Conservation (phyloP, 2,113 vertebrate species). For the Stegastes partitus region DNA sequence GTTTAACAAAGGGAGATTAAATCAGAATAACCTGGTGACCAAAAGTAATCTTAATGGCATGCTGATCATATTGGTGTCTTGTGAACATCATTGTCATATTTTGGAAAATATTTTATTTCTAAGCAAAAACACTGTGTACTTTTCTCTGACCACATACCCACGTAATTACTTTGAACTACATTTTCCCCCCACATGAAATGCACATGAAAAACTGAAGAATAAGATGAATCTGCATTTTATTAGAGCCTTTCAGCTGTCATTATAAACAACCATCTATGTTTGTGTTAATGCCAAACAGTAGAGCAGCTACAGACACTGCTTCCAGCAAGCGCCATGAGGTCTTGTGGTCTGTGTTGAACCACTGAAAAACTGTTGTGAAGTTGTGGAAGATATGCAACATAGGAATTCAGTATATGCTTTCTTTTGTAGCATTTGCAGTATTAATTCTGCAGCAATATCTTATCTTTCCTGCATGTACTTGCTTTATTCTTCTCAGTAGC, state of each 20-base stretch:
- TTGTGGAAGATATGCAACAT: not conserved
- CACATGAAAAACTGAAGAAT: slow-evolving; percentile 13
- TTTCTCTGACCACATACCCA: slow-evolving; percentile 19
- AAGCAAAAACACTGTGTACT: not conserved
- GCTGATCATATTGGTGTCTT: too few relatives aligned
- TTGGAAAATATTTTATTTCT: not conserved
- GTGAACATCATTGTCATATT: too few relatives aligned
- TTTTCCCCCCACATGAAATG: not conserved
- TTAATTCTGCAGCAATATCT: not conserved
- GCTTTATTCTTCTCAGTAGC: not conserved
- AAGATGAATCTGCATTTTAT: slow-evolving; percentile 24
- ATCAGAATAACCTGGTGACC: too few relatives aligned
- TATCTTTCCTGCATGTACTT: not conserved
- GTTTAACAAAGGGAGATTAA: too few relatives aligned
- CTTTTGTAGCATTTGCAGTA: slow-evolving; percentile 2
- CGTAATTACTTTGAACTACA: slow-evolving; percentile 15
- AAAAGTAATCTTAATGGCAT: too few relatives aligned
- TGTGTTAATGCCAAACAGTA: slow-evolving; percentile 12
- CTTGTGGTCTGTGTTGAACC: slow-evolving; percentile 30
- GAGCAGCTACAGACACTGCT: slow-evolving; percentile 29
- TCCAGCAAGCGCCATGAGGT: slow-evolving; percentile 10
- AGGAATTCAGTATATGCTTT: not conserved
- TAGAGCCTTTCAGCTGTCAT: not conserved
- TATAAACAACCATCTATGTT: slow-evolving; percentile 14
- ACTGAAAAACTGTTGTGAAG: slow-evolving; percentile 16